These are phyloP conservation scores for Chloromyia formosa DNA, from an alignment of 2,888 invertebrate species.

Conservation along the genomic window DNA sequence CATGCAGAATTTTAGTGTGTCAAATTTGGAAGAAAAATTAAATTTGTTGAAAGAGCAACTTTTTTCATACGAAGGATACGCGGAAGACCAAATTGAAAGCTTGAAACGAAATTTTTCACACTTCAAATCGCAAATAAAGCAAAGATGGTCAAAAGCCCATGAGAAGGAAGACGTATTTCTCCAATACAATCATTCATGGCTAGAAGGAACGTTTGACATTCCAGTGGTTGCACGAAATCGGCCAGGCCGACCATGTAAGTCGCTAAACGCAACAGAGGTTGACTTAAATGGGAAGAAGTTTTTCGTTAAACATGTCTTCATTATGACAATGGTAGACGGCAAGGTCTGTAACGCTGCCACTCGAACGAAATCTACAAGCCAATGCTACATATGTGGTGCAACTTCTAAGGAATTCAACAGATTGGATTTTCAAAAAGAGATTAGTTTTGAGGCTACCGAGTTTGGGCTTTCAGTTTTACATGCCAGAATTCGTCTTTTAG, in stretches of 20 bases:
- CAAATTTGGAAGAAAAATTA: no score
- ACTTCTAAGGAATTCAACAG: constrained; percentile 58
- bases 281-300: neutral
- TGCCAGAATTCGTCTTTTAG: constrained; percentile 1
- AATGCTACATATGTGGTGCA: constrained; percentile 42
- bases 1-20: no score
- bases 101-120: neutral
- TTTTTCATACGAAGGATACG: no score
- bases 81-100: no score
- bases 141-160: neutral
- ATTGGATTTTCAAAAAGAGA: constrained; percentile 42
- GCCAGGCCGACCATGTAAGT: neutral
- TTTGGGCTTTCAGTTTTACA: neutral
- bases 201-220: neutral
- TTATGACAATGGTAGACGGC: constrained; percentile 55
- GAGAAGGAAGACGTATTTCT: neutral
- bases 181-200: neutral
- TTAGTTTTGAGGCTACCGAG: neutral
- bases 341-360: constrained; percentile 58
- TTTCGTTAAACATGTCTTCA: neutral
- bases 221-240: neutral
- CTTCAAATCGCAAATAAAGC: neutral
- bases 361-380: constrained; percentile 54
- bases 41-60: no score
- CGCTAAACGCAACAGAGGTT: no score